Evolutionary conservation across 2,113 vertebrate species (phyloP).

Genomic region (Illadopsis cleaveri): DNA sequence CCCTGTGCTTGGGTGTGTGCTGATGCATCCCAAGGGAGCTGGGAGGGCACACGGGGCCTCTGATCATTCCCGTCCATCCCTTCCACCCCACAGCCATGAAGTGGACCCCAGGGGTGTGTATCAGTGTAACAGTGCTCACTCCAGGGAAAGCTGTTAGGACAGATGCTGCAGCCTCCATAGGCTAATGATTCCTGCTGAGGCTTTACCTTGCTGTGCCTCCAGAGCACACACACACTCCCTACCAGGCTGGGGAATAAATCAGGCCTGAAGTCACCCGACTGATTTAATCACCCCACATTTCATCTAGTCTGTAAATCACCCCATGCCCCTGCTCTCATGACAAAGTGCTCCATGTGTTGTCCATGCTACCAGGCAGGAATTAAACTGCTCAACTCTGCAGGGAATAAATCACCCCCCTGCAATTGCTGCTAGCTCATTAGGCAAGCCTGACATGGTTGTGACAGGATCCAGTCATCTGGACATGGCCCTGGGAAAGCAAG

Average conservation of each 20-base stretch:
- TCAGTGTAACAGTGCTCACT: not conserved
- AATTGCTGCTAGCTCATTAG: not conserved
- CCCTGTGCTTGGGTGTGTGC: accelerated
- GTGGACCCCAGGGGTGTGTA: not conserved
- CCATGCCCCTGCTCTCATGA: not conserved
- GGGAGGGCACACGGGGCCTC: not conserved
- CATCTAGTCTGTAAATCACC: slow-evolving; percentile 25
- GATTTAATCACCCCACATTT: slow-evolving; percentile 56
- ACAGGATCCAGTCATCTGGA: not conserved
- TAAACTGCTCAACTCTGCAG: not conserved
- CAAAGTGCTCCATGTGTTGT: slow-evolving; percentile 20
- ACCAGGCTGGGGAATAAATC: slow-evolving; percentile 18
- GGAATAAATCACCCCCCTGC: slow-evolving; percentile 20
- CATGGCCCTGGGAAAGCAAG: not conserved
- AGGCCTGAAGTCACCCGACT: not conserved
- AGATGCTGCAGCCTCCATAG: not conserved
- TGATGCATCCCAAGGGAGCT: not conserved
- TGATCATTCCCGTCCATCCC: not conserved
- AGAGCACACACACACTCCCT: accelerated
- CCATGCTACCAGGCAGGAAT: not conserved
- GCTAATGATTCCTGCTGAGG: not conserved
- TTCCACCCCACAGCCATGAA: not conserved
- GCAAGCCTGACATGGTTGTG: not conserved
- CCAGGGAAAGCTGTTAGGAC: not conserved
- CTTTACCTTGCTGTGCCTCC: not conserved